Evolutionary conservation across 2,797 vertebrate genomes (phyloP).

Genomic region (Phoebastria nigripes): DNA sequence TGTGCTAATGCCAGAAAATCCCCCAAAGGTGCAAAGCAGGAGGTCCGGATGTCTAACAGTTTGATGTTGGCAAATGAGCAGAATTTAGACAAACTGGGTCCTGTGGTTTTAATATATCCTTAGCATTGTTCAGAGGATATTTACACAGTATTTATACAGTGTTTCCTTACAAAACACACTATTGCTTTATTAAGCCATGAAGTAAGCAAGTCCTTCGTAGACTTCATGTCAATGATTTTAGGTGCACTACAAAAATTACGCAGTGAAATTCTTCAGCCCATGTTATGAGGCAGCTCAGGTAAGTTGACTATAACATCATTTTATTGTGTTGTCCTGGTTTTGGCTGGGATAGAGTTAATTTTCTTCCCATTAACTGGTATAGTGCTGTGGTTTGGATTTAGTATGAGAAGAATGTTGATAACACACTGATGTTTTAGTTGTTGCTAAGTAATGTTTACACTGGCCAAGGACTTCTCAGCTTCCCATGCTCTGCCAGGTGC

Average conservation of each 20-base stretch:
- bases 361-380: too few relatives aligned
- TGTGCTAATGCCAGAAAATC: background rate
- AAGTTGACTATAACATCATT: background rate
- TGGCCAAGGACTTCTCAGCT: too few relatives aligned
- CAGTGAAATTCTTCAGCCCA: background rate
- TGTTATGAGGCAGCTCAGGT: background rate
- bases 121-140: background rate
- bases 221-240: background rate
- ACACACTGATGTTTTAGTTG: too few relatives aligned
- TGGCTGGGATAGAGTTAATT: too few relatives aligned
- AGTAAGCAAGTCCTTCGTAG: background rate
- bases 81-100: background rate
- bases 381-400: too few relatives aligned
- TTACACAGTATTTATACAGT: background rate
- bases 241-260: background rate
- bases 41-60: background rate
- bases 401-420: too few relatives aligned
- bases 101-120: background rate
- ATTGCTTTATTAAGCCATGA: background rate
- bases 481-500: too few relatives aligned
- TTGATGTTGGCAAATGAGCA: background rate
- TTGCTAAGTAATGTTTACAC: too few relatives aligned
- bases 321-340: background rate
- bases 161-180: background rate
- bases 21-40: background rate